These are phyloP conservation scores for Calyptomena viridis DNA, from an alignment of 2,113 vertebrate species.

Conservation along the genomic window DNA sequence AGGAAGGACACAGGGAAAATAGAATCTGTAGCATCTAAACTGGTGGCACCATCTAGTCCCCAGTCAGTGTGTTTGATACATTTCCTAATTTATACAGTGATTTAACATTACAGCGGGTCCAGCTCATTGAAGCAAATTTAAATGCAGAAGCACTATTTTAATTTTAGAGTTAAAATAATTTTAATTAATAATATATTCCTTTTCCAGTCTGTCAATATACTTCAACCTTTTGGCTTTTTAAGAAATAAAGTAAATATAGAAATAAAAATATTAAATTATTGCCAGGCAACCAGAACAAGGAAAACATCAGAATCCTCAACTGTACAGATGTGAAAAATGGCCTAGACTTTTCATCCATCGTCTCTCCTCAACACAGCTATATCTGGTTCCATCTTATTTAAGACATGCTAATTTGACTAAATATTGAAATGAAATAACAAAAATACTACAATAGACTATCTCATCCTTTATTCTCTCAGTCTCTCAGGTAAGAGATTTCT, in stretches of 20 bases:
- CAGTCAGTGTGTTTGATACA: neutral
- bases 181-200: slow-evolving; percentile 73
- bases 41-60: neutral
- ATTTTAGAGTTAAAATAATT: slow-evolving; percentile 67
- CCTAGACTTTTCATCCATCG: neutral
- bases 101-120: neutral
- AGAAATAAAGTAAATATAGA: slow-evolving; percentile 73
- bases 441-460: neutral
- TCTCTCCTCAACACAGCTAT: neutral
- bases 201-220: slow-evolving; percentile 61
- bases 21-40: neutral
- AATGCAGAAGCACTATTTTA: slow-evolving; percentile 67
- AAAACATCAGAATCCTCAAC: slow-evolving; percentile 58
- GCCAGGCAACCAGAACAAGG: slow-evolving; percentile 51
- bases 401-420: neutral
- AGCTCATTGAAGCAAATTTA: slow-evolving; percentile 64
- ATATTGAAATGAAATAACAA: neutral
- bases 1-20: neutral
- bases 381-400: neutral
- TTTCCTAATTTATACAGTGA: slow-evolving; percentile 23
- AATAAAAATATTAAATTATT: slow-evolving; percentile 74
- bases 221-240: slow-evolving; percentile 66
- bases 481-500: neutral
- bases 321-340: slow-evolving; percentile 18
- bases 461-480: neutral